A percentile compares a stretch with the other conserved stretches of the same genome.
phyloP scores from a whole-genome alignment of 2,888 invertebrate species.

The Dyspetes luteomarginatus region DNA sequence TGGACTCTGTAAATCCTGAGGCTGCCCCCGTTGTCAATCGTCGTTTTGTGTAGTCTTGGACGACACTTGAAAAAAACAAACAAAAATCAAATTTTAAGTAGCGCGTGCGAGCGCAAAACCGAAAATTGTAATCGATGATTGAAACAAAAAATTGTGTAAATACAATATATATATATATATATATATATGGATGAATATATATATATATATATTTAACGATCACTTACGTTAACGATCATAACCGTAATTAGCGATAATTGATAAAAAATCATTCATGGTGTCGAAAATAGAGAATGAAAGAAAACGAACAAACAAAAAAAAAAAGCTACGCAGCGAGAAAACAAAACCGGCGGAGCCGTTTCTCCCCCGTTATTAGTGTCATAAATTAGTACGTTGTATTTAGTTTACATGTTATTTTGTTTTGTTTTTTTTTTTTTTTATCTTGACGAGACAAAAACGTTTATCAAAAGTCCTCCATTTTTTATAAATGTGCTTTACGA shows the following conservation, averaged over 20 bases:
- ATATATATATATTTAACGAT: conserved; percentile 68
- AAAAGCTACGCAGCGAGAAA: conserved; percentile 17
- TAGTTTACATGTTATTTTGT: conserved; percentile 71
- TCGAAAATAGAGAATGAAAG: conserved; percentile 15
- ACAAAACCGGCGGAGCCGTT: conserved; percentile 52
- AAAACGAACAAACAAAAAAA: conserved; percentile 23
- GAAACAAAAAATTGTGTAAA: conserved; percentile 65
- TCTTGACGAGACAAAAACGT: conserved; percentile 71
- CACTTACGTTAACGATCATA: conserved; percentile 57
- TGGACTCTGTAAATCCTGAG: conserved; percentile 29
- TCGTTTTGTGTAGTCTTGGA: conserved; percentile 21
- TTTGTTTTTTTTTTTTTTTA: too few species aligned
- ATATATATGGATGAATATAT: conserved; percentile 64
- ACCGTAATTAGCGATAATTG: conserved; percentile 38
- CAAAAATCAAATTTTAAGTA: conserved; percentile 19
- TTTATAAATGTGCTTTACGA: conserved; percentile 36
- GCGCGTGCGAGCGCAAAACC: too few species aligned
- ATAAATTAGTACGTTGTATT: conserved; percentile 68
- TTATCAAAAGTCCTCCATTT: conserved; percentile 77
- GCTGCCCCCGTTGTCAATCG: conserved; percentile 48
- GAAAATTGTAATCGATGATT: conserved; percentile 59
- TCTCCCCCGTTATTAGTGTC: conserved; percentile 64
- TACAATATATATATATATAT: conserved; percentile 62
- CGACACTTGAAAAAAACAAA: conserved; percentile 15
- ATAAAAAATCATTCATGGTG: conserved; percentile 32